Conservation (phyloP, 2,888 invertebrate species). For the Stenichneumon culpator region DNA sequence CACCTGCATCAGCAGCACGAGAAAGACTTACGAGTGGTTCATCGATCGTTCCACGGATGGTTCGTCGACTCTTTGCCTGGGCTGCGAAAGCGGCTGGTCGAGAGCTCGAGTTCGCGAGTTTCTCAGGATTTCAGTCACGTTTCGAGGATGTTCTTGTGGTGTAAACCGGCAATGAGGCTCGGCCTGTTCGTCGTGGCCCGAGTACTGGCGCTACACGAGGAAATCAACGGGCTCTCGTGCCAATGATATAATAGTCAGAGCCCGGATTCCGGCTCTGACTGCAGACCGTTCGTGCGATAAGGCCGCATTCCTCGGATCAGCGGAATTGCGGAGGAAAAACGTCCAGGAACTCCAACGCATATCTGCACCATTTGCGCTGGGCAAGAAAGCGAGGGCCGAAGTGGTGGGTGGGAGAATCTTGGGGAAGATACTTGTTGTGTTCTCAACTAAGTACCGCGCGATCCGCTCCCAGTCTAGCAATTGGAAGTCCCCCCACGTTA, state of each 20-base stretch:
- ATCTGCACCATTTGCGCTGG: not conserved
- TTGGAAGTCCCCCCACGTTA: not conserved
- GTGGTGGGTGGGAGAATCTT: not conserved
- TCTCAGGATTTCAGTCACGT: conserved; percentile 62
- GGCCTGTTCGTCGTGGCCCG: conserved; percentile 3
- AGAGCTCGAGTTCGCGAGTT: conserved; percentile 10
- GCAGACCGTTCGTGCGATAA: not conserved
- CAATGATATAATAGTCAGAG: no score
- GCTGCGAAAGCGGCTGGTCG: not conserved
- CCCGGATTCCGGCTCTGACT: not conserved
- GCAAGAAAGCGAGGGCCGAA: not conserved
- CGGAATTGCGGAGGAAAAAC: not conserved
- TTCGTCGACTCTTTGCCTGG: conserved; percentile 25
- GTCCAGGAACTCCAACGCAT: not conserved
- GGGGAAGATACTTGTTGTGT: not conserved
- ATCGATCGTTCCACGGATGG: conserved; percentile 51
- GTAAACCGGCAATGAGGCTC: conserved; percentile 4
- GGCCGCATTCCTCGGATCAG: not conserved
- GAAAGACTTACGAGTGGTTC: conserved; percentile 17
- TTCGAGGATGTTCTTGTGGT: conserved; percentile 56
- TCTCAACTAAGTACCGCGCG: not conserved
- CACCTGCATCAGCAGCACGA: conserved; percentile 52
- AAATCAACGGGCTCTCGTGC: conserved; percentile 38
- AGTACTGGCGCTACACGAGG: conserved; percentile 5
- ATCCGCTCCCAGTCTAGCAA: not conserved